Evolutionary conservation across 2,888 invertebrate genomes (phyloP).

Genomic region (Lymantria dispar): DNA sequence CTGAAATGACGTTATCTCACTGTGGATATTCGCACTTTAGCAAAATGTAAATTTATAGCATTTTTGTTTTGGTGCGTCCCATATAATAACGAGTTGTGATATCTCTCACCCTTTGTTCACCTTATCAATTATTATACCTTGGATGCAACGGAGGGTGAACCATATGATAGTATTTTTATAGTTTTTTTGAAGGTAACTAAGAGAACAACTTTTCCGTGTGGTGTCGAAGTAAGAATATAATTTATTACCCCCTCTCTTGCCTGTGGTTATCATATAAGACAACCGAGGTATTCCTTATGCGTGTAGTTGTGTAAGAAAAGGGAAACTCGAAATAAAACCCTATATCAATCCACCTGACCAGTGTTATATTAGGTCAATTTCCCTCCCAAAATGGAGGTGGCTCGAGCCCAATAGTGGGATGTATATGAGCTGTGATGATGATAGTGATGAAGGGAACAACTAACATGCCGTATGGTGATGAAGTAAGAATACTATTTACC

Average conservation of each 20-base stretch:
- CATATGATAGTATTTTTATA: background rate
- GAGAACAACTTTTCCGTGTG: background rate
- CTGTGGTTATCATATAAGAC: background rate
- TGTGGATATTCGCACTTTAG: conserved; percentile 43
- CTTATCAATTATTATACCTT: conserved; percentile 7
- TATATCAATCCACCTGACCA: no score
- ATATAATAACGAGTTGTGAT: conserved; percentile 40
- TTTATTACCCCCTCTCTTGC: background rate
- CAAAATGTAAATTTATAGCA: conserved; percentile 54
- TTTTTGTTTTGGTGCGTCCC: conserved; percentile 41
- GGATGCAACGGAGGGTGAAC: background rate
- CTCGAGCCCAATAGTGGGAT: no score
- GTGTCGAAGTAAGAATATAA: background rate
- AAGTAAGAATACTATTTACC: no score
- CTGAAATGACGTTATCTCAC: conserved; percentile 50
- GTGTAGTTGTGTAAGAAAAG: no score
- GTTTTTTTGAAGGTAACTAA: no score
- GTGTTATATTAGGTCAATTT: no score
- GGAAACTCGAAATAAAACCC: no score
- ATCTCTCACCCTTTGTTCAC: conserved; percentile 27
- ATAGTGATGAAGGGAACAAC: no score
- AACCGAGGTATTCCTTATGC: no score
- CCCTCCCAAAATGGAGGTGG: no score
- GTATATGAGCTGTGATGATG: no score
- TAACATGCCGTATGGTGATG: no score